A percentile compares a stretch with the other conserved stretches of the same genome.
phyloP scores from a whole-genome alignment of 2,888 invertebrate species.

The Cheilosia grossa region DNA sequence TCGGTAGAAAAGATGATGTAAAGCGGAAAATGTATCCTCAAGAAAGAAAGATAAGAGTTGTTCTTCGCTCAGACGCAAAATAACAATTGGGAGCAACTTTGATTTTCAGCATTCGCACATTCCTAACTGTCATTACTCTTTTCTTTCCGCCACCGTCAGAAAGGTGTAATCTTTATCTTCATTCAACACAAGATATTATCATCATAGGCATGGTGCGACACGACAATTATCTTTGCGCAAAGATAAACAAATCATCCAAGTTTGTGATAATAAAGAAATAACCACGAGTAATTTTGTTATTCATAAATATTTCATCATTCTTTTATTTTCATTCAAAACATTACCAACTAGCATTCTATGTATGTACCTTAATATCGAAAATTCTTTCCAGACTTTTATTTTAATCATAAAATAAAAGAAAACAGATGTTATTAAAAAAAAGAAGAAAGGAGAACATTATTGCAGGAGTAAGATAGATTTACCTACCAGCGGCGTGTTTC shows the following conservation, averaged over 20 bases:
- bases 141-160: no score
- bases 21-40: no score
- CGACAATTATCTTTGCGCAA: neutral
- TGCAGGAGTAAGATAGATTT: constrained; percentile 72
- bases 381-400: constrained; percentile 66
- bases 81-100: no score
- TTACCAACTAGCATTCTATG: constrained; percentile 56
- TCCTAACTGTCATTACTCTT: no score
- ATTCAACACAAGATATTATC: no score
- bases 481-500: constrained; percentile 66
- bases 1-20: no score
- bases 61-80: no score
- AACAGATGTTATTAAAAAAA: constrained; percentile 35
- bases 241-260: neutral
- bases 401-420: constrained; percentile 48
- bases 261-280: neutral
- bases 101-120: no score
- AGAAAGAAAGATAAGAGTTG: no score
- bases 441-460: constrained; percentile 22
- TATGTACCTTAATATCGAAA: constrained; percentile 65
- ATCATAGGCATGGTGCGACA: no score
- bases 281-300: neutral
- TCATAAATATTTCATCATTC: constrained; percentile 37
- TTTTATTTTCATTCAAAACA: constrained; percentile 31
- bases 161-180: no score